Evolutionary conservation across 2,797 vertebrate species (phyloP), one percentile per base, ranked within the genome.

Genomic region (Rhinophrynus dorsalis): DNA sequence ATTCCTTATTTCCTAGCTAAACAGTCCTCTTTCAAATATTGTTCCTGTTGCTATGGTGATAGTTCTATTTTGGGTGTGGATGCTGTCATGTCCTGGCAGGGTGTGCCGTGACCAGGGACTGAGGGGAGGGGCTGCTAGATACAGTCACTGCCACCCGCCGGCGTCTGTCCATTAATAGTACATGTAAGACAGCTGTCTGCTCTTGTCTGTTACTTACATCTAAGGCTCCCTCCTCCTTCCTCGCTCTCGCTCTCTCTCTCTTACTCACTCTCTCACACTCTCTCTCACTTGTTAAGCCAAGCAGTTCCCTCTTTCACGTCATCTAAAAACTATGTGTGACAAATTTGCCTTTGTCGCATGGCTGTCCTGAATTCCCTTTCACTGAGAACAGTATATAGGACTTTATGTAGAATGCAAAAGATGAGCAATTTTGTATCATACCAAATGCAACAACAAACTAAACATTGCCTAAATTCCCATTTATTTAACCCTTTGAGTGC

Each of bases 31-130:
- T 66, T 52, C 69, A 66, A 59, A 66, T 66, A 73, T 66, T 73
- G 44, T 48, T 52, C 6, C 8, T 2, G 61, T 73, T 59, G 17
- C 61, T 21, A 15, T 17, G 37, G 62, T 11, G 54, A 59, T 6
- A 24, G 9, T 51, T 44, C 69, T 73, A 66, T 73, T 73, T 66
- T 54, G 62, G 69, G 69, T 13, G 69, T 59, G 55, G 61, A 73
- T 60, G 69, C 33, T 54, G 55, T 73, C 61, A 73, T 59, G 55
- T 73, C 54, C 62, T 73, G 69, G 55, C 54, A 44, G 69, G 69
- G 69, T 60, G 69, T 60, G 69, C 45, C 68, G 35, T 29, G 60
- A 29, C 60, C 59, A 51, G 17, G 32, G 68, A 48, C 26, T 8
- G 51, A 40, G 57, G 42, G 68, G 60, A 64, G 42, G 52, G 48